Evolutionary conservation across 1,140 invertebrate genomes (phyloP).

Genomic region (Rhynchophorus ferrugineus): DNA sequence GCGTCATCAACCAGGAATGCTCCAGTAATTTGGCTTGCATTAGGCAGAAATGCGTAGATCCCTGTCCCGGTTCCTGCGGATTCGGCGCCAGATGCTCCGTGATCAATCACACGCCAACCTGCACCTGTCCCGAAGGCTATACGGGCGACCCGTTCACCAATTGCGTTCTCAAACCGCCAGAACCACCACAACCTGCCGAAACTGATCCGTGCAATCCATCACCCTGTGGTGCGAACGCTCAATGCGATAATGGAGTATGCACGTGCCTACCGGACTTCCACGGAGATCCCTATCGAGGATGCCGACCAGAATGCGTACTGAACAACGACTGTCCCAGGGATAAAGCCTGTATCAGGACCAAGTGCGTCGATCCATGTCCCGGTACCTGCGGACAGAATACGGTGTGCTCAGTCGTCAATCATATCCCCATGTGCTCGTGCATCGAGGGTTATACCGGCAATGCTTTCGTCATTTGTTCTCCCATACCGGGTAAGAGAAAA

Average conservation of each 20-base stretch:
- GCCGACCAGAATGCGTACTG: constrained; percentile 60
- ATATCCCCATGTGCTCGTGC: constrained; percentile 57
- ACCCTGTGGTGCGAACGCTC: constrained; percentile 61
- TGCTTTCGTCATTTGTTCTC: constrained; percentile 43
- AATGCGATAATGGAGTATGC: constrained; percentile 54
- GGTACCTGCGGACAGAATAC: constrained; percentile 61
- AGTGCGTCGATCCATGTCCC: constrained; percentile 59
- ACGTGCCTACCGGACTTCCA: constrained; percentile 54
- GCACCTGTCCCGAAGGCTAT: not conserved
- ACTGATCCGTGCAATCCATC: constrained; percentile 51
- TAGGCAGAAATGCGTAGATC: constrained; percentile 70
- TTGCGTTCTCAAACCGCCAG: not conserved
- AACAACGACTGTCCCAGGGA: constrained; percentile 61
- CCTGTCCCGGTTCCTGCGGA: constrained; percentile 58
- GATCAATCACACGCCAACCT: not conserved
- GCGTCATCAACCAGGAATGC: constrained; percentile 70
- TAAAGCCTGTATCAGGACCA: constrained; percentile 53
- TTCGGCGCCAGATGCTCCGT: constrained; percentile 44
- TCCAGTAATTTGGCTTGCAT: constrained; percentile 63
- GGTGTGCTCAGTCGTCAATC: constrained; percentile 58
- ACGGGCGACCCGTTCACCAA: not conserved
- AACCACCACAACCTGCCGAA: constrained; percentile 16
- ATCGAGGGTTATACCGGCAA: constrained; percentile 49
- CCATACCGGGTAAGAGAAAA: constrained; percentile 23
- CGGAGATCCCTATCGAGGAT: constrained; percentile 58